phyloP scores from a whole-genome alignment of 2,113 vertebrate species.

The Periophthalmodon schlosseri region DNA sequence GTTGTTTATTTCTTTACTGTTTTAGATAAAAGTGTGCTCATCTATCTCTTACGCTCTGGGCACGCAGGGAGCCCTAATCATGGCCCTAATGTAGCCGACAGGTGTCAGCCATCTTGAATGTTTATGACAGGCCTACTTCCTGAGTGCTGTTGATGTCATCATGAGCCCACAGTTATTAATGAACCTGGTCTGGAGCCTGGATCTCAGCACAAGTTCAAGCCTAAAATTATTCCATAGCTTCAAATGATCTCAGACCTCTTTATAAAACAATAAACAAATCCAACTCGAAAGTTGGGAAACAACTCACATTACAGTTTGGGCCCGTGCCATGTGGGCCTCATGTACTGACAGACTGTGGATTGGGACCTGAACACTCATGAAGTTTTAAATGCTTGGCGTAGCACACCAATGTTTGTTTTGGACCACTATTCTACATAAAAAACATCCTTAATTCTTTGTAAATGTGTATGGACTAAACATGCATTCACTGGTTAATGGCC shows the following conservation, averaged over 20 bases:
- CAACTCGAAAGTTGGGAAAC: slow-evolving; percentile 26
- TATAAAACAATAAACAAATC: slow-evolving; percentile 72
- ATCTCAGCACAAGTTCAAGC: slow-evolving; percentile 41
- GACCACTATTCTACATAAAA: slow-evolving; percentile 8
- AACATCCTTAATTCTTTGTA: not conserved
- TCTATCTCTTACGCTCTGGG: not conserved
- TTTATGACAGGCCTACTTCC: slow-evolving; percentile 49
- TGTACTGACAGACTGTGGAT: slow-evolving; percentile 41
- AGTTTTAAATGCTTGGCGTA: slow-evolving; percentile 4
- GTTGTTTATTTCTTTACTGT: not conserved
- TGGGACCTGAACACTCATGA: not conserved
- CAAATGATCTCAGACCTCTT: slow-evolving; percentile 42
- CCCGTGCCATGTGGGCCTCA: slow-evolving; percentile 22
- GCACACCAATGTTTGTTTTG: slow-evolving; percentile 21
- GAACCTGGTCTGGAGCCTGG: slow-evolving; percentile 50
- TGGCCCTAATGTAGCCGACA: slow-evolving; percentile 47
- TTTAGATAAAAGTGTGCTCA: slow-evolving; percentile 22
- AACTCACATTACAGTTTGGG: slow-evolving; percentile 37
- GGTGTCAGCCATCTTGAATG: slow-evolving; percentile 70
- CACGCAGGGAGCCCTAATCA: not conserved
- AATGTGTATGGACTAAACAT: not conserved
- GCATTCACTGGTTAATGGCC: not conserved
- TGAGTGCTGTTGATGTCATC: slow-evolving; percentile 57
- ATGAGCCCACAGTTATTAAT: slow-evolving; percentile 53
- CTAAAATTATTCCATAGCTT: slow-evolving; percentile 41